Percentiles rank a stretch among this genome's conserved stretches.
Evolutionary conservation across 2,888 invertebrate species (phyloP).

Genomic region (Drosophila melanosoma): DNA sequence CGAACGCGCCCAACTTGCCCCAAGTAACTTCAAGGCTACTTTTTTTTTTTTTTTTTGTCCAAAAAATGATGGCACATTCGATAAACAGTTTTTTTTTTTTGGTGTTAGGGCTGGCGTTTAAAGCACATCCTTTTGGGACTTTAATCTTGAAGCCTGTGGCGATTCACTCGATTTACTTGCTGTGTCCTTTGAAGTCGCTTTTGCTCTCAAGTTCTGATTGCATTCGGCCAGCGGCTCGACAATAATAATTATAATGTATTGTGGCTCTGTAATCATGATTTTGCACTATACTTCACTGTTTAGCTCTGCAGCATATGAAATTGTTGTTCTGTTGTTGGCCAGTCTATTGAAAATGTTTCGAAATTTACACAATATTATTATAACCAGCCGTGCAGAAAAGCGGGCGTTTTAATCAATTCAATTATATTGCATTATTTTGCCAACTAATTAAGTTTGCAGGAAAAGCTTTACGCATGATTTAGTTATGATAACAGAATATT

Average conservation of each 20-base stretch:
- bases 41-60: slow-evolving; percentile 41
- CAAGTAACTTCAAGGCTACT: slow-evolving; percentile 44
- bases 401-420: background rate
- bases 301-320: slow-evolving; percentile 7
- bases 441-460: background rate
- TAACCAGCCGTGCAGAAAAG: background rate
- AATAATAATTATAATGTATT: slow-evolving; percentile 39
- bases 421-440: slow-evolving; percentile 8
- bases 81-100: slow-evolving; percentile 37
- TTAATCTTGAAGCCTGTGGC: slow-evolving; percentile 58
- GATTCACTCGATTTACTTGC: slow-evolving; percentile 43
- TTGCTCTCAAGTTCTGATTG: slow-evolving; percentile 33
- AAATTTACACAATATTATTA: background rate
- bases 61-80: slow-evolving; percentile 42
- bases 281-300: slow-evolving; percentile 6
- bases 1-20: slow-evolving; percentile 27
- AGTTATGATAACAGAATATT: background rate
- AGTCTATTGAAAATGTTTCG: background rate
- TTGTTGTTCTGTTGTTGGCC: slow-evolving; percentile 8
- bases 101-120: slow-evolving; percentile 20
- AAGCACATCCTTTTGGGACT: slow-evolving; percentile 32
- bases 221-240: slow-evolving; percentile 46
- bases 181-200: slow-evolving; percentile 53
- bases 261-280: slow-evolving; percentile 8
- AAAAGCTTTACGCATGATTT: background rate